These are phyloP conservation scores for Chlamydotis undulata DNA, from an alignment of 2,113 vertebrate species.

Conservation along the genomic window DNA sequence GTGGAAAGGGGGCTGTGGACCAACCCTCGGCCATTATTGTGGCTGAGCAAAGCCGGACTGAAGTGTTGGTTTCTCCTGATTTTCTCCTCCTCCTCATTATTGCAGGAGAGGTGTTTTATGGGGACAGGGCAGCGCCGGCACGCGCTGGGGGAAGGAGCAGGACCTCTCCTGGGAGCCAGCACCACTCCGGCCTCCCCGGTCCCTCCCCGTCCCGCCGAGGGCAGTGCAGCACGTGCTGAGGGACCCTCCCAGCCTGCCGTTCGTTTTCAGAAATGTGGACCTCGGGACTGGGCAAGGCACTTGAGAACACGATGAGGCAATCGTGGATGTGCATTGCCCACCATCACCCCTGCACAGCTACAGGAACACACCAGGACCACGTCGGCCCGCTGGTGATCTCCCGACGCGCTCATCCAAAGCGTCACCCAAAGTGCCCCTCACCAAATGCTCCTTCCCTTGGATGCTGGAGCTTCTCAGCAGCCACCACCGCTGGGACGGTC, in stretches of 20 bases:
- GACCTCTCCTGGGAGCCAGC: background rate
- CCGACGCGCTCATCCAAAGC: no score
- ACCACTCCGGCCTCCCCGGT: background rate
- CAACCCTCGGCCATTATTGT: background rate
- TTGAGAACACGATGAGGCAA: background rate
- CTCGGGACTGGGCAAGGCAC: accelerated
- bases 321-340: accelerated
- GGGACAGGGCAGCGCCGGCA: background rate
- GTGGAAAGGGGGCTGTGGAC: accelerated
- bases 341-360: background rate
- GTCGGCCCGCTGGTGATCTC: accelerated
- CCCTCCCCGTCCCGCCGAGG: accelerated
- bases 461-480: background rate
- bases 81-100: accelerated
- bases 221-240: background rate
- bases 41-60: background rate
- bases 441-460: accelerated
- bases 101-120: background rate
- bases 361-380: accelerated
- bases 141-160: background rate
- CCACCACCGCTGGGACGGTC: accelerated
- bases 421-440: background rate
- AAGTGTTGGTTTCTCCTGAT: background rate
- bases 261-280: accelerated
- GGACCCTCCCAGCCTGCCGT: background rate